Base-by-base conservation (phyloP, 2,797 vertebrate genomes). In the Sebastes melanostomus region DNA sequence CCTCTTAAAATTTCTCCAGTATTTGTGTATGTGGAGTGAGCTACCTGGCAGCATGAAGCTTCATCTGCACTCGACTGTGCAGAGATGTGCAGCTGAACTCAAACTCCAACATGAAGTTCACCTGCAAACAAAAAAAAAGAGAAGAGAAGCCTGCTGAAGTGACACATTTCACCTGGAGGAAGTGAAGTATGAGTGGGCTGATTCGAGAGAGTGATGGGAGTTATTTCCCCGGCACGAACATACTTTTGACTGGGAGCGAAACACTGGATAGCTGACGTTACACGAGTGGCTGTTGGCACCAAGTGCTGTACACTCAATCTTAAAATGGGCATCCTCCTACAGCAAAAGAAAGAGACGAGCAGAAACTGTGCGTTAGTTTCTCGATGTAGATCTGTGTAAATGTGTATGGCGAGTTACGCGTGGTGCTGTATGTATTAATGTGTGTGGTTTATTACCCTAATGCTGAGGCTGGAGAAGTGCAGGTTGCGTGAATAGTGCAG, bases 401-500 rank as follows among this genome's bases (percentile, higher is more conserved):
- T 30, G 50, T 50, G 4, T 60, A 27, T 27, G 63, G 20, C 65
- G 56, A 27, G 10, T 24, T 65, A 30, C 5, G 55, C 2, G 11
- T 50, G 38, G 14, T 56, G 55, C 20, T 29, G 29, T 6, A 14
- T 30, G 30, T 56, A 20, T 66, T 16, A 6, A 5, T 20, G n/a
- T 52, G 27, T 46, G 54, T 52, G 14, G 4, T 63, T 12, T 90
- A 46, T 50, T 20, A 97, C 97, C 96, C 95, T 93, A 50, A 96
- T 93, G 27, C 90, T 91, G 0, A 98, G 92, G 84, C 96, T 99
- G 93, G 97, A 96, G 93, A 98, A 96, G 81, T 97, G 97, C 80
- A 98, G 96, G 92, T 97, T 99, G 88, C 90, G 93, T 69, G 98
- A 98, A 80, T 97, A 98, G 90, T 92, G 91, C 83, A 99, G 92